Evolutionary conservation across 2,797 vertebrate species (phyloP).

Genomic region (Hoplostethus atlanticus): DNA sequence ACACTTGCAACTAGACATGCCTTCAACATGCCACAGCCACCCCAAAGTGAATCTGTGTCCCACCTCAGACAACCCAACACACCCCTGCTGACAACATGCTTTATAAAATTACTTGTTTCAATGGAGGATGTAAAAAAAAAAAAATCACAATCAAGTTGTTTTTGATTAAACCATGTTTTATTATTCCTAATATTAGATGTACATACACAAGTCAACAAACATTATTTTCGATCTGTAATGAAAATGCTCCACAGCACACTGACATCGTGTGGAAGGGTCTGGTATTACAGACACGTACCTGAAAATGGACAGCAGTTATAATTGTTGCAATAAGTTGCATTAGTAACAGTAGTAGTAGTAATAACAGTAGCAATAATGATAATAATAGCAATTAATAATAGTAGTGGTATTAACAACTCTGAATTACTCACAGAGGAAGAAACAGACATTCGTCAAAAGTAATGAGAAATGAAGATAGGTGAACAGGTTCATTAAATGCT

Average conservation of each 20-base stretch:
- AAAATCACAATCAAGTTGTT: background rate
- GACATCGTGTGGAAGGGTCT: constrained; percentile 86
- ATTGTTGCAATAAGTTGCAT: constrained; percentile 84
- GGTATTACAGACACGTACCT: constrained; percentile 86
- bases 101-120: too few relatives aligned
- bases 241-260: constrained; percentile 89
- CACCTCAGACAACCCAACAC: too few relatives aligned
- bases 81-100: too few relatives aligned
- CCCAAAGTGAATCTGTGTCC: too few relatives aligned
- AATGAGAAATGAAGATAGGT: constrained; percentile 72
- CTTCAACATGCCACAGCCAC: too few relatives aligned
- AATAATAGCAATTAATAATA: constrained; percentile 84
- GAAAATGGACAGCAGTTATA: constrained; percentile 87
- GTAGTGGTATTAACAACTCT: constrained; percentile 84
- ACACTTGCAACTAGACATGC: too few relatives aligned
- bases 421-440: constrained; percentile 76
- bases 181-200: constrained; percentile 89
- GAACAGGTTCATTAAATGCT: constrained; percentile 78
- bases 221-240: constrained; percentile 82
- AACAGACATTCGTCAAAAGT: constrained; percentile 82
- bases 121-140: background rate
- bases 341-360: constrained; percentile 86
- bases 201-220: constrained; percentile 89
- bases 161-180: constrained; percentile 87
- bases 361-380: constrained; percentile 84